Conservation (phyloP, 35 echinoderm and acorn worm genomes). For the Eucidaris tribuloides region DNA sequence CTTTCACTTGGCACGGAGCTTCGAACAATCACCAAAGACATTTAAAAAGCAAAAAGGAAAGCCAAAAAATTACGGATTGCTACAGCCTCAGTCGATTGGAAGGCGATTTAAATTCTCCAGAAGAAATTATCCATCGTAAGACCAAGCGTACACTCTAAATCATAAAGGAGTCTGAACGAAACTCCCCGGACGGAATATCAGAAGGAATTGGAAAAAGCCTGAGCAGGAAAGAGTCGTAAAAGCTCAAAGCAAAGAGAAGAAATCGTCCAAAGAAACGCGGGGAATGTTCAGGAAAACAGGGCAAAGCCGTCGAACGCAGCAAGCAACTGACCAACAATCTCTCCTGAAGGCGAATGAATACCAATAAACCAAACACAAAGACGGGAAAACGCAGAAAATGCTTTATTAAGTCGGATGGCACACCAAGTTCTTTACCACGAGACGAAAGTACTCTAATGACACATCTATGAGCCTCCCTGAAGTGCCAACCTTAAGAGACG, state of each 20-base stretch:
- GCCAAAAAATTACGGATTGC: neutral
- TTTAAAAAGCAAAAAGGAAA: neutral
- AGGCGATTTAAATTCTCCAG: neutral
- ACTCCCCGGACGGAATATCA: too few species aligned
- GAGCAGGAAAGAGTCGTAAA: neutral
- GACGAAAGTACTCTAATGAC: neutral
- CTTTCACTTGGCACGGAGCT: neutral
- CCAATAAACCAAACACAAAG: neutral
- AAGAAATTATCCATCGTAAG: neutral
- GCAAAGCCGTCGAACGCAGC: neutral
- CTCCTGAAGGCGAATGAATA: neutral
- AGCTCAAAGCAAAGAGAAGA: slow-evolving; percentile 8
- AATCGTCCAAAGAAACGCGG: neutral
- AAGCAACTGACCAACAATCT: neutral
- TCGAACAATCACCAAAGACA: neutral
- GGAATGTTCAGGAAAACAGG: slow-evolving; percentile 13
- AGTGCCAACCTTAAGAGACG: neutral
- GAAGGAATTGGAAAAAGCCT: neutral
- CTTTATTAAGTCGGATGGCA: slow-evolving; percentile 19
- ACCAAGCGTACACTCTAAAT: slow-evolving; percentile 13
- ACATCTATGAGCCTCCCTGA: slow-evolving; percentile 13
- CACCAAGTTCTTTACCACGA: slow-evolving; percentile 9
- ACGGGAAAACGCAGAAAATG: neutral
- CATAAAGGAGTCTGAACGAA: neutral
- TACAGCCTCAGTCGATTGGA: neutral